Conservation (phyloP, 2,797 vertebrate genomes). For the Lepus oiostolus region DNA sequence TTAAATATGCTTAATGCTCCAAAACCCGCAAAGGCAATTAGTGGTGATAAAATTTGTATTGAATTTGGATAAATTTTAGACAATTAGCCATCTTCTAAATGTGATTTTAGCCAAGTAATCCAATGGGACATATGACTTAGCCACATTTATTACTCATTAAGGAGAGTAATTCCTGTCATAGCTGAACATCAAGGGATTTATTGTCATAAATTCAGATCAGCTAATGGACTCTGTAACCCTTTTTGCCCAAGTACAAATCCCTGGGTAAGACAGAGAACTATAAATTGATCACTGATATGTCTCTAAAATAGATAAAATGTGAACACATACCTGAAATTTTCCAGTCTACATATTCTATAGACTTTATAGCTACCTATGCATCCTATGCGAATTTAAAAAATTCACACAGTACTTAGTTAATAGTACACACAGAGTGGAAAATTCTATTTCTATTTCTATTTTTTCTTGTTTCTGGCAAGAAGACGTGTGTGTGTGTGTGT, state of each 20-base stretch:
- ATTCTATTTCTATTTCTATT: conserved; percentile 1
- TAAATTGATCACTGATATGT: conserved; percentile 83
- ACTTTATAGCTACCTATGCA: neutral
- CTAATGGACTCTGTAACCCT: conserved; percentile 90
- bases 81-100: conserved; percentile 92
- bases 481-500: neutral
- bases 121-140: conserved; percentile 90
- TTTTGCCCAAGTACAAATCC: conserved; percentile 86
- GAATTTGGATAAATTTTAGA: conserved; percentile 92
- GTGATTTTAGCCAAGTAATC: conserved; percentile 91
- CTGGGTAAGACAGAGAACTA: conserved; percentile 87
- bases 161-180: conserved; percentile 92
- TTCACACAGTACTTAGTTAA: neutral
- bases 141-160: conserved; percentile 93
- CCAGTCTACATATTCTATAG: neutral
- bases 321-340: neutral
- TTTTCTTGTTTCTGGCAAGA: conserved; percentile 12
- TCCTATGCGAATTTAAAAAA: neutral
- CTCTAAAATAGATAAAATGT: conserved; percentile 46
- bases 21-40: conserved; percentile 91
- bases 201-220: conserved; percentile 90
- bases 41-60: conserved; percentile 92
- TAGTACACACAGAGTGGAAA: neutral
- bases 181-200: conserved; percentile 91
- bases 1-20: conserved; percentile 86